Evolutionary conservation across 2,888 invertebrate genomes (phyloP).

Genomic region (Octonoba sinensis): DNA sequence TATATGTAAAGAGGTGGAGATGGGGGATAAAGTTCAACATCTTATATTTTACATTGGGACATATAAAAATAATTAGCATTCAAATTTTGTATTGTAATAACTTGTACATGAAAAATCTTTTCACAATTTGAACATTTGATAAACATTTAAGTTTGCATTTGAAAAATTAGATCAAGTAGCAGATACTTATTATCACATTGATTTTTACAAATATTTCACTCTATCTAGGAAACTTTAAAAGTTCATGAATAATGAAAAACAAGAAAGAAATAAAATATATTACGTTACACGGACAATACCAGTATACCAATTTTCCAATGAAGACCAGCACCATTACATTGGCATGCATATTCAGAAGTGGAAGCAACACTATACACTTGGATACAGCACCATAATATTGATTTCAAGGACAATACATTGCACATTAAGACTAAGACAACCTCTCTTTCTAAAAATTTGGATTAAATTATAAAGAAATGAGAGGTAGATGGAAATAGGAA

Average conservation of each 20-base stretch:
- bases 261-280: background rate
- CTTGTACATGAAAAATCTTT: constrained; percentile 10
- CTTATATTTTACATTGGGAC: constrained; percentile 1
- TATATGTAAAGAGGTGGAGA: too few species aligned
- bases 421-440: constrained; percentile 58
- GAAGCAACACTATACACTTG: constrained; percentile 54
- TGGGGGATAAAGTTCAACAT: background rate
- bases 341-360: constrained; percentile 44
- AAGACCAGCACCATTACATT: constrained; percentile 51
- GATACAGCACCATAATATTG: constrained; percentile 58
- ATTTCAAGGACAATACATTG: constrained; percentile 53
- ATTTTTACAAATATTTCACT: background rate
- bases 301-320: constrained; percentile 1
- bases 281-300: background rate
- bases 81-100: background rate
- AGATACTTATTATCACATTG: constrained; percentile 14
- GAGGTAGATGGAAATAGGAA: constrained; percentile 64
- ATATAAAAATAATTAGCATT: constrained; percentile 24
- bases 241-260: background rate
- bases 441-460: constrained; percentile 24
- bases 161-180: constrained; percentile 7
- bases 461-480: constrained; percentile 27
- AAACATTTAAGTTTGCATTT: constrained; percentile 20
- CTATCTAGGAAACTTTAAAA: constrained; percentile 4
- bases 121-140: constrained; percentile 1